Percentiles rank a stretch among this genome's conserved stretches.
Conservation (phyloP, 2,113 vertebrate genomes). For the Cinclus cinclus region DNA sequence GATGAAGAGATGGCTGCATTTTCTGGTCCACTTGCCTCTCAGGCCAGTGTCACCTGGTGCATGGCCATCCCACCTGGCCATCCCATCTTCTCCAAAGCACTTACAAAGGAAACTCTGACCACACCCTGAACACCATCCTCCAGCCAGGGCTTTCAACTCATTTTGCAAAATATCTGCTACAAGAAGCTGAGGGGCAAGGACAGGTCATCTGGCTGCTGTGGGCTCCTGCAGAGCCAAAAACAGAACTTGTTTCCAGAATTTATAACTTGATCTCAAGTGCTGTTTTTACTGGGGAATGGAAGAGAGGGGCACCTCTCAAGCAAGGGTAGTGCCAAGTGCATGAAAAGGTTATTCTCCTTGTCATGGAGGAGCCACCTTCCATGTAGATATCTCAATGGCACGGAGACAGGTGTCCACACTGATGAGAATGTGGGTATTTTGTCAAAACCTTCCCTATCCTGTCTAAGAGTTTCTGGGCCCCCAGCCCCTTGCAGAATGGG, state of each 20-base stretch:
- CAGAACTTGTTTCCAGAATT: background rate
- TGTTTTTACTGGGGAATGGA: background rate
- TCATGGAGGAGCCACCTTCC: background rate
- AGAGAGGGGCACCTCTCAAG: background rate
- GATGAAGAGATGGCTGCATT: background rate
- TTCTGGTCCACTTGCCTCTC: background rate
- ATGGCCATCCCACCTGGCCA: background rate
- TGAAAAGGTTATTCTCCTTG: background rate
- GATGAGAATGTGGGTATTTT: background rate
- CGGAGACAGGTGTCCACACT: background rate
- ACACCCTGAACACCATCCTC: background rate
- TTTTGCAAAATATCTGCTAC: background rate
- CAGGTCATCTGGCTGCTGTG: background rate
- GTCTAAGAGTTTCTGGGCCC: background rate
- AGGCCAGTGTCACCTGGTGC: background rate
- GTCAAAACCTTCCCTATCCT: background rate
- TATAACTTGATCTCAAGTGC: background rate
- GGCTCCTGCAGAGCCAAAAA: background rate
- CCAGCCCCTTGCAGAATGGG: background rate
- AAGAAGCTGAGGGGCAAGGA: background rate
- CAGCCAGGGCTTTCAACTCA: background rate
- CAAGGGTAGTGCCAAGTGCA: background rate
- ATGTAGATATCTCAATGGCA: rapidly evolving
- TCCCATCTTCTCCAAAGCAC: background rate
- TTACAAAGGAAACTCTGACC: background rate